Evolutionary conservation across 2,113 vertebrate genomes (phyloP).

Genomic region (Psophia crepitans): DNA sequence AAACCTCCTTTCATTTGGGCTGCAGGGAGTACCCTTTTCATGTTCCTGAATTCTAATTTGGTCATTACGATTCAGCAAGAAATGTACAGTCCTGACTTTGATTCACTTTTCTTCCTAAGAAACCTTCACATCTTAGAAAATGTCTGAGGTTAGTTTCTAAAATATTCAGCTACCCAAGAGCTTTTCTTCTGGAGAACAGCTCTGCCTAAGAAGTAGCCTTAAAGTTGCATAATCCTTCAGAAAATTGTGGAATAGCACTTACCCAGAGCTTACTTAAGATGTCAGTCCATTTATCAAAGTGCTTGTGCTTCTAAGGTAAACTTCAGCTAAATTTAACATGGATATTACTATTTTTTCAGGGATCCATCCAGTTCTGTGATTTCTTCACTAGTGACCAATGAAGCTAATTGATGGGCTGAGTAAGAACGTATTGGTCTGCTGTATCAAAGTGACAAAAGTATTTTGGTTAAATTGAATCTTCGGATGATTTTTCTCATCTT

Average conservation of each 20-base stretch:
- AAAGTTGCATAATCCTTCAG: neutral
- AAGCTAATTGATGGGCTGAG: neutral
- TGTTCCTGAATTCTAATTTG: neutral
- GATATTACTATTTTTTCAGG: neutral
- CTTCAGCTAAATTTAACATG: neutral
- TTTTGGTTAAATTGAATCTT: neutral
- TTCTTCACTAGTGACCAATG: neutral
- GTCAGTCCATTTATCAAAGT: neutral
- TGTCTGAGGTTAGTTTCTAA: neutral
- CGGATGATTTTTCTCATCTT: neutral
- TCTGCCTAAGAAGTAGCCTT: neutral
- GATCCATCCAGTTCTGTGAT: neutral
- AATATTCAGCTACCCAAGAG: conserved; percentile 4
- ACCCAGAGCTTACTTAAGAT: neutral
- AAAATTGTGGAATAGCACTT: neutral
- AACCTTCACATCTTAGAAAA: neutral
- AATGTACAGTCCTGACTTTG: neutral
- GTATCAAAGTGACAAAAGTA: neutral
- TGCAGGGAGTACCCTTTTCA: conserved; percentile 1
- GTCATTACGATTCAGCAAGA: conserved; percentile 15
- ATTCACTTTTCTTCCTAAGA: neutral
- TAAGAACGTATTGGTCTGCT: neutral
- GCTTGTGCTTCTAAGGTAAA: neutral
- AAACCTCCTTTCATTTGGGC: conserved; percentile 9
- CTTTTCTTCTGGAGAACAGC: neutral